phyloP scores from a whole-genome alignment of 2,113 vertebrate species.

The Eolophus roseicapilla region DNA sequence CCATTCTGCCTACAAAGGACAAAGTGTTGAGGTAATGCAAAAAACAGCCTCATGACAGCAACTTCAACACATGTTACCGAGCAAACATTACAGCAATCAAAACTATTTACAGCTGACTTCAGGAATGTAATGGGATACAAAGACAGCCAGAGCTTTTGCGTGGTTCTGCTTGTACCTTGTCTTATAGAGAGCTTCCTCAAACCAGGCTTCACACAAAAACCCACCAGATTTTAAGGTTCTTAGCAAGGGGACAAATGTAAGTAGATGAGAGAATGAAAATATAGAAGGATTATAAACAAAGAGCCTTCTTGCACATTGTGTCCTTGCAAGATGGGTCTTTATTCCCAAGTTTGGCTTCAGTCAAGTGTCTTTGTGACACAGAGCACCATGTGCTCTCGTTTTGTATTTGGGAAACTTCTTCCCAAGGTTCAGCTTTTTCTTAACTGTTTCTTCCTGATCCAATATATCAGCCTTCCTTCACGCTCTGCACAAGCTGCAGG shows the following conservation, averaged over 20 bases:
- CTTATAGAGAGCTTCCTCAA: neutral
- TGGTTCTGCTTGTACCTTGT: neutral
- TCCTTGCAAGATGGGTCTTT: neutral
- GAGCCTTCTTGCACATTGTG: neutral
- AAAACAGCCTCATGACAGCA: neutral
- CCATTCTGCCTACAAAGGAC: neutral
- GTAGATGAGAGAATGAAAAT: neutral
- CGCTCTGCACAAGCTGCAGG: neutral
- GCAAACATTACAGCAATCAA: neutral
- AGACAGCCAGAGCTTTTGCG: neutral
- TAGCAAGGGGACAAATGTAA: neutral
- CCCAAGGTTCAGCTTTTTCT: neutral
- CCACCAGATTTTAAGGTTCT: neutral
- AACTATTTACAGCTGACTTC: conserved; percentile 33
- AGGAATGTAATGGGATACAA: neutral
- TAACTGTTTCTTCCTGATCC: neutral
- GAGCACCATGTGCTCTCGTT: neutral
- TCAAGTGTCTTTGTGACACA: neutral
- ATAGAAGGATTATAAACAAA: neutral
- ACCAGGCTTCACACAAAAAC: neutral
- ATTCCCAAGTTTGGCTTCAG: neutral
- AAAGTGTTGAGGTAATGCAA: conserved; percentile 14
- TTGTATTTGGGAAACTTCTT: neutral
- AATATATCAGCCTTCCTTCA: neutral
- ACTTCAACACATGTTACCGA: neutral